Conservation (phyloP, 2,113 vertebrate genomes). For the Calypte anna region DNA sequence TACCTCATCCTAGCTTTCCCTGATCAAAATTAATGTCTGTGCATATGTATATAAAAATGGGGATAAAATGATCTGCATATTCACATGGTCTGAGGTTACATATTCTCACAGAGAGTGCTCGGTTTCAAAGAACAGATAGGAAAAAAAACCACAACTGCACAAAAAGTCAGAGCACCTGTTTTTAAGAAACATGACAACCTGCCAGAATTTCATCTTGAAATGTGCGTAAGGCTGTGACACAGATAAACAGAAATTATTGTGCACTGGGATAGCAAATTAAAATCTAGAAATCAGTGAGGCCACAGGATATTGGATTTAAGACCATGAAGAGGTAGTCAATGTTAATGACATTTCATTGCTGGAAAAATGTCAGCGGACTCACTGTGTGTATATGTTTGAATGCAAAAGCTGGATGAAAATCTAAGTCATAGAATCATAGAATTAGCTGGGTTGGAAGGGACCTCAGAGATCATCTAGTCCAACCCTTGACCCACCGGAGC, state of each 20-base stretch:
- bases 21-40: conserved; percentile 22
- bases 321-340: conserved; percentile 37
- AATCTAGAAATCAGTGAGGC: conserved; percentile 8
- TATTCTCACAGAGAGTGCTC: background rate
- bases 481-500: too few relatives aligned
- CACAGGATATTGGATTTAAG: conserved; percentile 53
- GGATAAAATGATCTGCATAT: background rate
- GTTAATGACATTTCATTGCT: conserved; percentile 8
- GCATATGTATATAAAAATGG: background rate
- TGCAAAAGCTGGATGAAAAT: background rate
- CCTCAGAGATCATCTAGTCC: too few relatives aligned
- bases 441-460: too few relatives aligned
- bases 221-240: conserved; percentile 17
- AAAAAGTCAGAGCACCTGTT: background rate
- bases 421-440: too few relatives aligned
- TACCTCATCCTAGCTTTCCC: conserved; percentile 10
- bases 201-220: conserved; percentile 35
- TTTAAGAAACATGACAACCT: conserved; percentile 39
- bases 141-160: too few relatives aligned
- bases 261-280: conserved; percentile 60
- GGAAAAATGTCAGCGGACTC: background rate
- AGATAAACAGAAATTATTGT: conserved; percentile 57
- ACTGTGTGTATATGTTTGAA: background rate
- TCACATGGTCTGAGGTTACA: background rate
- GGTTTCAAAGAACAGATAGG: background rate